Evolutionary conservation across 2,113 vertebrate species (phyloP).

Genomic region (Condylura cristata): DNA sequence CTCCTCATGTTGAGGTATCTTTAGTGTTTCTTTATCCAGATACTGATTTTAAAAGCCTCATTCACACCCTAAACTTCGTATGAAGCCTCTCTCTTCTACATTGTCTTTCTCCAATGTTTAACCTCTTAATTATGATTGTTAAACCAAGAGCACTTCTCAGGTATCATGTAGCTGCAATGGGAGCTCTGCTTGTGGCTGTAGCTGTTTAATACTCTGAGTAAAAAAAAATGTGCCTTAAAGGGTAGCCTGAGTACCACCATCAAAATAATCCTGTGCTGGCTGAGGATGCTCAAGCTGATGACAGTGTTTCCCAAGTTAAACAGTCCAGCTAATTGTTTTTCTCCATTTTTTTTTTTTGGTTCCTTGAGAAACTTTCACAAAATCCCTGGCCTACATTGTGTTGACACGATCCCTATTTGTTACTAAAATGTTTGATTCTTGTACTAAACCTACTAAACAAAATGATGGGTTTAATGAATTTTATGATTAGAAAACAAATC

Average conservation of each 20-base stretch:
- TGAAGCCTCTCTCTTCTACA: slow-evolving; percentile 57
- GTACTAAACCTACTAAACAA: slow-evolving; percentile 72
- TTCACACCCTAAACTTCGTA: slow-evolving; percentile 80
- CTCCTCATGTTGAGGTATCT: slow-evolving; percentile 78
- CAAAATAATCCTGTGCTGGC: slow-evolving; percentile 56
- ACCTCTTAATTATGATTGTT: slow-evolving; percentile 58
- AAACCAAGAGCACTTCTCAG: slow-evolving; percentile 66
- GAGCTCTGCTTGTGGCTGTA: slow-evolving; percentile 66
- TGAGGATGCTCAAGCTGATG: slow-evolving; percentile 59
- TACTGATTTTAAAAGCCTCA: slow-evolving; percentile 84
- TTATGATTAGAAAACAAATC: slow-evolving; percentile 65
- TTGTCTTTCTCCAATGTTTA: slow-evolving; percentile 73
- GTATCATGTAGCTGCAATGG: slow-evolving; percentile 64
- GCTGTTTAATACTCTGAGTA: slow-evolving; percentile 56
- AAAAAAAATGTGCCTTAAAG: slow-evolving; percentile 70
- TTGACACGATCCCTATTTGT: slow-evolving; percentile 75
- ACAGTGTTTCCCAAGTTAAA: slow-evolving; percentile 62
- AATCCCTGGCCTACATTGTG: slow-evolving; percentile 63
- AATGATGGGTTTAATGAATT: slow-evolving; percentile 46
- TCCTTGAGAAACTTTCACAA: slow-evolving; percentile 70
- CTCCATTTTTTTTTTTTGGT: slow-evolving; percentile 39
- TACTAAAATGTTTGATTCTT: slow-evolving; percentile 70
- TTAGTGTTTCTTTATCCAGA: slow-evolving; percentile 85
- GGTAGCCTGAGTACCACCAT: slow-evolving; percentile 67
- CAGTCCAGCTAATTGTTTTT: slow-evolving; percentile 7